Conservation (phyloP, 2,888 invertebrate genomes). For the Drosophila dives region DNA sequence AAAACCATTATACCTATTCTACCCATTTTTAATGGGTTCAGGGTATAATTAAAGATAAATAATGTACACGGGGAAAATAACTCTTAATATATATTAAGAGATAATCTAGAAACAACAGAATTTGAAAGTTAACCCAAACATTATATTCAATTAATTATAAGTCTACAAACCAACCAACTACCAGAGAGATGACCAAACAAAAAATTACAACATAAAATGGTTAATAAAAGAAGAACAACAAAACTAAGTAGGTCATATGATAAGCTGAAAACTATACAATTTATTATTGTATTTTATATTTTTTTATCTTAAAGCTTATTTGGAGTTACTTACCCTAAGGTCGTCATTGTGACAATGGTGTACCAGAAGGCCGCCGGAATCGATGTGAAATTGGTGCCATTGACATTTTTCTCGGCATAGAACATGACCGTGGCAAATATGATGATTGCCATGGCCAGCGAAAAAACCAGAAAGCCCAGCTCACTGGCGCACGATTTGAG, state of each 20-base stretch:
- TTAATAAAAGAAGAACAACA: neutral
- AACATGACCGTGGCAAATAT: conserved; percentile 99
- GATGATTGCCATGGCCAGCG: conserved; percentile 99
- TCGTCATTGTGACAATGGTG: conserved; percentile 99
- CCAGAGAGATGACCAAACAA: neutral
- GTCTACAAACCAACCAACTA: neutral
- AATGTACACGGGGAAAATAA: no score
- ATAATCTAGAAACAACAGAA: neutral
- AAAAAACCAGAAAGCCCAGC: conserved; percentile 99
- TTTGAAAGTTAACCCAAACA: neutral
- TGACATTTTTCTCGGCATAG: conserved; percentile 99
- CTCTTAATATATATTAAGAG: neutral
- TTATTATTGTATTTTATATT: no score
- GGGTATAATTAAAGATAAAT: no score
- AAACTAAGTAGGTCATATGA: neutral
- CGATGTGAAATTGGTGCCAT: conserved; percentile 98
- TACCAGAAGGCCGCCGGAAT: conserved; percentile 99
- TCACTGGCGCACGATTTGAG: conserved; percentile 99
- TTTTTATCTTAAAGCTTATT: neutral
- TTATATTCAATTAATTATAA: neutral
- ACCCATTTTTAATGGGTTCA: no score
- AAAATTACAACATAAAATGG: neutral
- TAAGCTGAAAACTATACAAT: neutral
- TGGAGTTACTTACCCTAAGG: conserved; percentile 93
- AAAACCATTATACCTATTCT: no score